Conservation (phyloP, 2,113 vertebrate species). For the Machaerirhynchus nigripectus region DNA sequence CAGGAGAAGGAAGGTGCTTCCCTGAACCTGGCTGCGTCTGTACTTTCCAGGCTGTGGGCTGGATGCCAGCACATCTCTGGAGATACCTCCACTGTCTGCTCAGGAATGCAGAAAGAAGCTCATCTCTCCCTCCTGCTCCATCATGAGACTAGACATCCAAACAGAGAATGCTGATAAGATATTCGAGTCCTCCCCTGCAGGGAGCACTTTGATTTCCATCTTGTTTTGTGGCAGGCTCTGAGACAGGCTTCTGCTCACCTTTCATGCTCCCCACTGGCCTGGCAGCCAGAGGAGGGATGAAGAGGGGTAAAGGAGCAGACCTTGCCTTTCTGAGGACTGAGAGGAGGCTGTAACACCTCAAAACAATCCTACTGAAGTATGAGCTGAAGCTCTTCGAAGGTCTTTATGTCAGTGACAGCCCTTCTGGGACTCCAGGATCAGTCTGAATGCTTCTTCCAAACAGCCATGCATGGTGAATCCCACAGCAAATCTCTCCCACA, state of each 20-base stretch:
- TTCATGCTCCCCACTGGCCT: not conserved
- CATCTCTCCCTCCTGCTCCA: not conserved
- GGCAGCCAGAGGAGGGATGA: not conserved
- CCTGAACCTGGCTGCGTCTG: not conserved
- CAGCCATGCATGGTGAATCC: not conserved
- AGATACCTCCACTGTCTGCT: not conserved
- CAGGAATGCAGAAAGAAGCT: not conserved
- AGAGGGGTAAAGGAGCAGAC: not conserved
- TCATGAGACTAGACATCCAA: not conserved
- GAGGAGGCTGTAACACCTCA: not conserved
- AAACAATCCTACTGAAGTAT: not conserved
- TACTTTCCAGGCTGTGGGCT: not conserved
- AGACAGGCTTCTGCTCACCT: not conserved
- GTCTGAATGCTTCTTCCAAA: not conserved
- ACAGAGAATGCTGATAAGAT: not conserved
- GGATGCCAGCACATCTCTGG: not conserved
- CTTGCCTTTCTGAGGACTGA: not conserved
- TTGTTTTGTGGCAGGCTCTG: not conserved
- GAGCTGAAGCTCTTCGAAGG: not conserved
- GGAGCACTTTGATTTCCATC: not conserved
- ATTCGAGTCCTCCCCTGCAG: not conserved
- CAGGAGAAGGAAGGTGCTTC: slow-evolving; percentile 2
- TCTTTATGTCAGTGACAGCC: not conserved
- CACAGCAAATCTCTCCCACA: not conserved
- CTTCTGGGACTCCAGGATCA: not conserved